Evolutionary conservation across 1,140 invertebrate species (phyloP), one percentile per base, ranked within the genome.

Genomic region (Sitophilus oryzae): DNA sequence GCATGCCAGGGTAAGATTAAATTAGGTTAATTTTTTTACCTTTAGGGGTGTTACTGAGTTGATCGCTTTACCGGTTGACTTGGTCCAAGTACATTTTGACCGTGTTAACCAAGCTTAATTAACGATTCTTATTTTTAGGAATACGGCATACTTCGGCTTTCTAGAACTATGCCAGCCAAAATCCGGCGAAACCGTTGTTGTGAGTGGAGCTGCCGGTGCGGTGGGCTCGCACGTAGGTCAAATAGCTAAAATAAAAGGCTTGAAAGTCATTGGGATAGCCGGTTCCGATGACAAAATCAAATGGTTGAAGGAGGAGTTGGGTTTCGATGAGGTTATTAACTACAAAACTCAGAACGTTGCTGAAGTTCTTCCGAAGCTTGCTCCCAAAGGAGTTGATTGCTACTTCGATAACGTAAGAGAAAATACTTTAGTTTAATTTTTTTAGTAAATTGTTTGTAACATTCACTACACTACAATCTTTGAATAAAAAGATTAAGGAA

Each of bases 211-310:
- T 15, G 82, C 79, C 19, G 82, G 85, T 16, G 84, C 84, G 23
- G 84, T 88, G 10, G 86, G 86, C 2, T 80, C 75, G 56, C 72
- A 82, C 37, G 85, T 87, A 3, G 85, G 84, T 19, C 85, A 89
- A 73, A 83, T 89, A 42, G 84, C 78, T 3, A 85, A 84, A 69
- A 79, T 83, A 41, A 74, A 80, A 68, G 79, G 79, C 15, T 81
- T 83, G 42, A 78, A 69, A 52, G 85, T 87, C 0, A 82, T 89
- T 59, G 86, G 84, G 4, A 82, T 85, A 63, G 79, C 83, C 44
- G 85, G 85, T n/a, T 75, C 77, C 15, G 81, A 86, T 44, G 80
- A 79, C 0, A 88, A 89, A 74, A 79, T 82, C 52, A 68, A 78
- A 53, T 88, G 82, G 82, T 63, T 88, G 2, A 60, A 46, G 3